Evolutionary conservation across 2,113 vertebrate species (phyloP).

Genomic region (Cryptoleucopteryx plumbea): DNA sequence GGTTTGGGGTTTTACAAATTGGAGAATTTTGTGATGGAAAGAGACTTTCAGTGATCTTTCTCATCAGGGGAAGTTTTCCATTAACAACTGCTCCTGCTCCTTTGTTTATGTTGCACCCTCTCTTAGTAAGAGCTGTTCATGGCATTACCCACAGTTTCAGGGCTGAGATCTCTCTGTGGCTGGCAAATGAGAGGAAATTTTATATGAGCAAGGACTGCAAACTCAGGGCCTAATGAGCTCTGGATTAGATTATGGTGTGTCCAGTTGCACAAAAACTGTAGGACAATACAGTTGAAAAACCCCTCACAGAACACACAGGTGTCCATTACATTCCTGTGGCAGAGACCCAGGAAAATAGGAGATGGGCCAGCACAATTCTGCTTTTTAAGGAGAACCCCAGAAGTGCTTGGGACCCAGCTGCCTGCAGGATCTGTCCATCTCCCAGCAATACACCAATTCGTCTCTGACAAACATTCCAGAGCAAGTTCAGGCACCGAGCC

Average conservation of each 20-base stretch:
- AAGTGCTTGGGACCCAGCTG: neutral
- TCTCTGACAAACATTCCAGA: constrained; percentile 29
- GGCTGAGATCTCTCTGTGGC: neutral
- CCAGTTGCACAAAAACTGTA: neutral
- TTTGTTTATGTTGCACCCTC: neutral
- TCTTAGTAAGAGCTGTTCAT: neutral
- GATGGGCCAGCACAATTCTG: neutral
- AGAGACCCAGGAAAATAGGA: neutral
- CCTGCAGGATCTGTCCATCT: neutral
- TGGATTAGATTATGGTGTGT: neutral
- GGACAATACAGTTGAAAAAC: neutral
- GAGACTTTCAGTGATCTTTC: neutral
- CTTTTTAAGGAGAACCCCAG: neutral
- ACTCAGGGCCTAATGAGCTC: neutral
- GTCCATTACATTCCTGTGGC: neutral
- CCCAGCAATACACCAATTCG: neutral
- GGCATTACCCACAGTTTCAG: neutral
- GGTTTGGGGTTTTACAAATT: neutral
- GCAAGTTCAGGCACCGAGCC: neutral
- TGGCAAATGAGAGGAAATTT: neutral
- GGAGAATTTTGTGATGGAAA: neutral
- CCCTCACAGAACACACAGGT: neutral
- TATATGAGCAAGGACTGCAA: neutral
- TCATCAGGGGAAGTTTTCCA: neutral
- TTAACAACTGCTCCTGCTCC: neutral